Percentiles rank a stretch among this genome's conserved stretches.
Conservation (phyloP, 1,140 invertebrate genomes). For the Pissodes strobi region DNA sequence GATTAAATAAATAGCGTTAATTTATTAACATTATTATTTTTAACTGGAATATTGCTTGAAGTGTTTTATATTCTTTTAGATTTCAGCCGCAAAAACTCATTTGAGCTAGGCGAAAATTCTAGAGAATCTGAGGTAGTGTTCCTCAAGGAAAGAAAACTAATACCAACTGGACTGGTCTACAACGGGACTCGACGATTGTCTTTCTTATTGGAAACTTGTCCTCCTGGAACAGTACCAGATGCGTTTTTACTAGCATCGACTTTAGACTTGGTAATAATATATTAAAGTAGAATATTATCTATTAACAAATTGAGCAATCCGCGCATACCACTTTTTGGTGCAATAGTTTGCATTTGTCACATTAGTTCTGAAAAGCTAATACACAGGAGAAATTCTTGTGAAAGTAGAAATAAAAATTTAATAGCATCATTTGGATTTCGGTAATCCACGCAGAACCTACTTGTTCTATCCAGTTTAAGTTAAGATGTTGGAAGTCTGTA, state of each 20-base stretch:
- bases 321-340: too few relatives aligned
- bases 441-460: too few relatives aligned
- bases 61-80: too few relatives aligned
- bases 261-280: conserved; percentile 83
- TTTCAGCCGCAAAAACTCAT: conserved; percentile 80
- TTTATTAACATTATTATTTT: too few relatives aligned
- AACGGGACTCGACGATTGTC: conserved; percentile 83
- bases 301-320: not conserved
- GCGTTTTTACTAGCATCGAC: conserved; percentile 93
- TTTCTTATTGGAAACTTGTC: conserved; percentile 91
- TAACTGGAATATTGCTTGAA: too few relatives aligned
- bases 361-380: too few relatives aligned
- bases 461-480: too few relatives aligned
- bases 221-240: conserved; percentile 94
- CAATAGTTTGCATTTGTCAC: too few relatives aligned
- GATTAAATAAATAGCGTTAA: too few relatives aligned
- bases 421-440: too few relatives aligned
- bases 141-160: conserved; percentile 80
- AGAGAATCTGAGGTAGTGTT: conserved; percentile 85
- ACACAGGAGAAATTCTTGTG: too few relatives aligned
- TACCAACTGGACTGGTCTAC: conserved; percentile 72
- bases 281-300: not conserved
- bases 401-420: not conserved
- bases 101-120: conserved; percentile 76
- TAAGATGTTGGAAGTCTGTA: too few relatives aligned